Conservation (phyloP, 2,113 vertebrate genomes). For the Ochotona curzoniae region DNA sequence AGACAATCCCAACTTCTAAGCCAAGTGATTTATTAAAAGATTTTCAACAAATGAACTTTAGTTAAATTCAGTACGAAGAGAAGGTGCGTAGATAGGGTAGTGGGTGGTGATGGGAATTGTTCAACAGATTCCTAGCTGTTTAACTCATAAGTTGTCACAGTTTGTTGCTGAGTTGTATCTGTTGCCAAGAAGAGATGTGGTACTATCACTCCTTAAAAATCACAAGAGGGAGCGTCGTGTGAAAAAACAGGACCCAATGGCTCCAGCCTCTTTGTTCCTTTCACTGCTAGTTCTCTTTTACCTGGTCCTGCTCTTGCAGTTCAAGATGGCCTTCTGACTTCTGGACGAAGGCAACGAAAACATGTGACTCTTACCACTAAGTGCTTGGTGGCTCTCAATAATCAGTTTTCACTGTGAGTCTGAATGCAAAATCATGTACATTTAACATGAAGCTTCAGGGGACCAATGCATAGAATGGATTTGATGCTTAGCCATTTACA, state of each 20-base stretch:
- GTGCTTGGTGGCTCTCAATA: neutral
- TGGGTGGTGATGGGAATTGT: neutral
- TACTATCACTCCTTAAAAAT: accelerated
- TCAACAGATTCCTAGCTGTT: neutral
- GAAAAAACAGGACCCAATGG: neutral
- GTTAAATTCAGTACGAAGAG: neutral
- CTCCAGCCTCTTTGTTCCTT: neutral
- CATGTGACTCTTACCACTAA: neutral
- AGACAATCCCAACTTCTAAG: neutral
- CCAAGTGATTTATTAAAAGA: neutral
- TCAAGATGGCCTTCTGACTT: neutral
- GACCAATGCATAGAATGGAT: neutral
- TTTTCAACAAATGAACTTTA: neutral
- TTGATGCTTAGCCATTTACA: neutral
- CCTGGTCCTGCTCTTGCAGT: neutral
- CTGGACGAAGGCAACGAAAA: neutral
- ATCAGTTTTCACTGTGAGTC: neutral
- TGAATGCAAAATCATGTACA: neutral
- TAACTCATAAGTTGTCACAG: neutral
- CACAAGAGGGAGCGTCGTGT: neutral
- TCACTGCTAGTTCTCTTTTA: neutral
- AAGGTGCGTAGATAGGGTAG: neutral
- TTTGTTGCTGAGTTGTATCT: neutral
- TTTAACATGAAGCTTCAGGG: neutral
- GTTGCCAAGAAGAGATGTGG: neutral